A percentile compares a stretch with the other conserved stretches of the same genome.
These are phyloP conservation scores for Aphidius colemani DNA, from an alignment of 2,888 invertebrate species.

Conservation along the genomic window DNA sequence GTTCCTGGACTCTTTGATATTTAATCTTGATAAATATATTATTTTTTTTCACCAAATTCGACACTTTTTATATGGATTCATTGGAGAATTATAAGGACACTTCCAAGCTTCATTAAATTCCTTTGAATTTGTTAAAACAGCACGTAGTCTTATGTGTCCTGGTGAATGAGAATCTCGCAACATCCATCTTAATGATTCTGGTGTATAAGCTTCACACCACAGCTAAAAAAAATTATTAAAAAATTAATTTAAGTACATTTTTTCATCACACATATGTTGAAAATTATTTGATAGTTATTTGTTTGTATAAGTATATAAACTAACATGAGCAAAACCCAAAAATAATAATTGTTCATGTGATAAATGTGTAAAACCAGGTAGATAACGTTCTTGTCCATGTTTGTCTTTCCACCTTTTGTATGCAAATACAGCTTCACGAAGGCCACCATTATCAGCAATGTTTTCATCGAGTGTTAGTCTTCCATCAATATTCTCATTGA, in stretches of 20 bases:
- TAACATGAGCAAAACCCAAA: constrained; percentile 79
- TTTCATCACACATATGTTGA: too few species aligned
- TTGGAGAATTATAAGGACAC: constrained; percentile 62
- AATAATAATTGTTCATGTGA: constrained; percentile 79
- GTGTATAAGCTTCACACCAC: constrained; percentile 82
- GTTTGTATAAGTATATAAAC: constrained; percentile 36
- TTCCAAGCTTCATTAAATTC: constrained; percentile 70
- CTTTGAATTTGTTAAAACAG: constrained; percentile 72
- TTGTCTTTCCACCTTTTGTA: constrained; percentile 66
- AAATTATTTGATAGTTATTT: too few species aligned
- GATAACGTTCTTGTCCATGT: constrained; percentile 66
- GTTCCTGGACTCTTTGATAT: constrained; percentile 11
- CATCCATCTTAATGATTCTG: constrained; percentile 68
- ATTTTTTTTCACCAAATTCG: constrained; percentile 56
- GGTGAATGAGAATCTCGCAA: constrained; percentile 78
- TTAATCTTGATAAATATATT: not conserved
- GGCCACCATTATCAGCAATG: constrained; percentile 82
- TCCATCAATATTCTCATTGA: constrained; percentile 69
- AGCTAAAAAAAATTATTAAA: constrained; percentile 62
- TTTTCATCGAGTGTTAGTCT: constrained; percentile 79
- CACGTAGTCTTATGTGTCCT: constrained; percentile 70
- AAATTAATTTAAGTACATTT: too few species aligned
- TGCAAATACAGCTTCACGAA: constrained; percentile 74
- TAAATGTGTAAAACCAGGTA: constrained; percentile 77
- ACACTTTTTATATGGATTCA: constrained; percentile 64